Percentiles rank a stretch among this genome's conserved stretches.
These are phyloP conservation scores for Chamaetylas fuelleborni DNA, from an alignment of 2,113 vertebrate genomes.

Conservation along the genomic window DNA sequence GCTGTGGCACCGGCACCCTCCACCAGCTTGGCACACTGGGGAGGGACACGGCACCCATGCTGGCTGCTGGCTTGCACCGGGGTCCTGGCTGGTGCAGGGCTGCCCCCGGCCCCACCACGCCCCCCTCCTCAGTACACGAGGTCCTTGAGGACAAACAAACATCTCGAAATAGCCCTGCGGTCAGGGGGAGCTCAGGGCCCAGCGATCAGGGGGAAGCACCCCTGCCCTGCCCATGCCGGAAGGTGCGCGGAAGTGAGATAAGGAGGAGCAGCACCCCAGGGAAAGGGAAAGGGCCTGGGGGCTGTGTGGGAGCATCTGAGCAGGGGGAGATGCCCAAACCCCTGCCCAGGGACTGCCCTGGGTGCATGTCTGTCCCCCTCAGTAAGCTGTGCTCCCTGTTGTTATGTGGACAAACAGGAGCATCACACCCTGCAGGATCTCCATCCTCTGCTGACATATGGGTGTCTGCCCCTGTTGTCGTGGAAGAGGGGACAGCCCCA, in stretches of 20 bases:
- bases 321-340: neutral
- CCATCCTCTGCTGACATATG: neutral
- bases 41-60: fast-evolving
- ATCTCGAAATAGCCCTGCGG: conserved; percentile 54
- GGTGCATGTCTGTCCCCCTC: neutral
- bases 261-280: neutral
- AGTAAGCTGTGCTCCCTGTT: fast-evolving
- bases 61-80: neutral
- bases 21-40: neutral
- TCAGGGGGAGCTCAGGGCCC: neutral
- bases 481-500: neutral
- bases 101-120: fast-evolving
- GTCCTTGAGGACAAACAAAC: conserved; percentile 41
- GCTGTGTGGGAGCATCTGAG: neutral
- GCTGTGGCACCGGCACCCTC: neutral
- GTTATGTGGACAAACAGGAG: neutral
- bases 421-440: neutral
- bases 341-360: neutral
- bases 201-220: neutral
- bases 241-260: conserved; percentile 56
- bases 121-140: neutral
- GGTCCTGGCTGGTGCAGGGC: neutral
- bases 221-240: conserved; percentile 14
- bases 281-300: neutral
- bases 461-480: neutral